phyloP scores from a whole-genome alignment of 1,140 invertebrate genomes.

The Hydropsyche tenuis region DNA sequence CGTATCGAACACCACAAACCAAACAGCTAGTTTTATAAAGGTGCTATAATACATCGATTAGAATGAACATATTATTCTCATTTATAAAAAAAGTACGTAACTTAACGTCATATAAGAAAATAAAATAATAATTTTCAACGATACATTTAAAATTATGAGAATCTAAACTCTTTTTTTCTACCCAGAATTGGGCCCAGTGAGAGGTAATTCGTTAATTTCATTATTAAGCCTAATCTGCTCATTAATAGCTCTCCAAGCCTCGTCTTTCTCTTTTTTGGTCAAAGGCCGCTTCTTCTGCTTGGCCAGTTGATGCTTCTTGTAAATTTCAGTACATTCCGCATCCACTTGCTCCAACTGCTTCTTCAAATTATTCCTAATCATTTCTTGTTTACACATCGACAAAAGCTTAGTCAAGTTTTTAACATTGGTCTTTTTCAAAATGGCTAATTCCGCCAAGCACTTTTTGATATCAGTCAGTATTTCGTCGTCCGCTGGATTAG shows the following conservation, averaged over 20 bases:
- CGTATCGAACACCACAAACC: too few species aligned
- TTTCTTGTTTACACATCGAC: slow-evolving; percentile 61
- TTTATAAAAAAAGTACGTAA: background rate
- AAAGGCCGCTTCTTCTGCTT: slow-evolving; percentile 81
- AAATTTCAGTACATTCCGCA: slow-evolving; percentile 72
- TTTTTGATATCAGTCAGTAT: slow-evolving; percentile 84
- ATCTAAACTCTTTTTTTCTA: background rate
- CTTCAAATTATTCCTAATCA: slow-evolving; percentile 61
- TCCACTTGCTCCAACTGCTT: slow-evolving; percentile 62
- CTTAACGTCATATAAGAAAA: background rate
- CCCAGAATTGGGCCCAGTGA: slow-evolving; percentile 45
- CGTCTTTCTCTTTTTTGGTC: slow-evolving; percentile 82
- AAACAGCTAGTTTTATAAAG: too few species aligned
- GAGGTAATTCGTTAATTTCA: slow-evolving; percentile 55
- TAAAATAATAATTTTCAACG: background rate
- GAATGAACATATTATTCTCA: background rate
- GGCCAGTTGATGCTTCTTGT: slow-evolving; percentile 75
- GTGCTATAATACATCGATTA: too few species aligned
- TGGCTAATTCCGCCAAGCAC: slow-evolving; percentile 80
- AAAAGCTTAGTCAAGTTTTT: slow-evolving; percentile 60
- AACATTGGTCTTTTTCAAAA: slow-evolving; percentile 61
- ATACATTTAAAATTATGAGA: background rate
- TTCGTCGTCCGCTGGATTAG: slow-evolving; percentile 79
- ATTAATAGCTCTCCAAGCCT: slow-evolving; percentile 70
- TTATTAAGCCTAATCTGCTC: slow-evolving; percentile 67